phyloP scores from a whole-genome alignment of 2,888 invertebrate genomes.

The Mellilla xanthometata region DNA sequence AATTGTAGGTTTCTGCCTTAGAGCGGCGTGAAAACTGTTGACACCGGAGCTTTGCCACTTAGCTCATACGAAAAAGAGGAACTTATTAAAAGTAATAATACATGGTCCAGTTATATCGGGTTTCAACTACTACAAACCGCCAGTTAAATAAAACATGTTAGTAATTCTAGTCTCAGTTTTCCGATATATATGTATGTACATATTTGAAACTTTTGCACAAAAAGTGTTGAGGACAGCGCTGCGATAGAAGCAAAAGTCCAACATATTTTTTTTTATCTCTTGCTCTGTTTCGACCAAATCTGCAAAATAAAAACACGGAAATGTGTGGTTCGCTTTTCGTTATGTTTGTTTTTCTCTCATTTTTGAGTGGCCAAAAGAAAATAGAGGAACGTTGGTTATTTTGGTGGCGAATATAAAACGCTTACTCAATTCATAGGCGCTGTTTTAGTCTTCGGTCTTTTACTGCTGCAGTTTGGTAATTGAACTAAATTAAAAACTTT shows the following conservation, averaged over 20 bases:
- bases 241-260: background rate
- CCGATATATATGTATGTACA: background rate
- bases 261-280: slow-evolving; percentile 6
- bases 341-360: slow-evolving; percentile 2
- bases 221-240: slow-evolving; percentile 6
- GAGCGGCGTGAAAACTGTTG: too few species aligned
- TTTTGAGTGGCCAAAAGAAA: slow-evolving; percentile 24
- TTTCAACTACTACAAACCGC: too few species aligned
- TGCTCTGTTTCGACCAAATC: slow-evolving; percentile 8
- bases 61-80: too few species aligned
- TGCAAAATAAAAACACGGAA: slow-evolving; percentile 17
- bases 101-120: too few species aligned
- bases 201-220: background rate
- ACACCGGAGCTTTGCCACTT: too few species aligned
- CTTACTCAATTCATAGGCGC: background rate
- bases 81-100: too few species aligned
- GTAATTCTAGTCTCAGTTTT: background rate
- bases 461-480: too few species aligned
- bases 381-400: background rate
- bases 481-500: too few species aligned
- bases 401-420: slow-evolving; percentile 1
- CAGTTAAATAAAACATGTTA: too few species aligned
- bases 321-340: slow-evolving; percentile 8
- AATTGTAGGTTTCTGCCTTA: too few species aligned
- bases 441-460: too few species aligned